phyloP scores from a whole-genome alignment of 2,113 vertebrate species.

The Burhinus bistriatus region DNA sequence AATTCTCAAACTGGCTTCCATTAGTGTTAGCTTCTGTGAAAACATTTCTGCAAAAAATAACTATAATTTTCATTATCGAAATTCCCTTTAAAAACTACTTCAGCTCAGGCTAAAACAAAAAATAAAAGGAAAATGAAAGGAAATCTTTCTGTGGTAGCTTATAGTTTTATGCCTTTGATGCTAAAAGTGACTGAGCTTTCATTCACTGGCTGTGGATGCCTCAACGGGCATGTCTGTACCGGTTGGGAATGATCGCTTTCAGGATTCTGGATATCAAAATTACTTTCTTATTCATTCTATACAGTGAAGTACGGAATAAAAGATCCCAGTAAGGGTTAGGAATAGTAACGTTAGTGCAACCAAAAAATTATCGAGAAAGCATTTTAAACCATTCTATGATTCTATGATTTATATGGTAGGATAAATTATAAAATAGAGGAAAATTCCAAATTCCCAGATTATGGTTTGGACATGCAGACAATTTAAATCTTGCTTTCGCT shows the following conservation, averaged over 20 bases:
- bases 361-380: background rate
- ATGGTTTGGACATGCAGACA: background rate
- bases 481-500: background rate
- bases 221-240: conserved; percentile 34
- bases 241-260: background rate
- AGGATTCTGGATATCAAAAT: background rate
- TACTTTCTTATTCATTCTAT: conserved; percentile 3
- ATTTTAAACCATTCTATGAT: no score
- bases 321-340: background rate
- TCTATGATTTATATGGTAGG: background rate
- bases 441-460: background rate
- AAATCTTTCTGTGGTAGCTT: background rate
- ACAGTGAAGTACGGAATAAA: background rate
- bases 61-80: background rate
- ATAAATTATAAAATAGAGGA: background rate
- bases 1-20: background rate
- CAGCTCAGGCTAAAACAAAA: background rate
- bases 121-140: background rate
- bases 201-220: background rate
- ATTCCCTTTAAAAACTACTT: background rate
- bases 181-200: conserved; percentile 10
- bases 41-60: background rate
- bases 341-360: background rate
- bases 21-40: background rate
- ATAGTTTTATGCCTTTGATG: background rate